phyloP scores from a whole-genome alignment of 2,888 invertebrate genomes.

The Aquatica leii region DNA sequence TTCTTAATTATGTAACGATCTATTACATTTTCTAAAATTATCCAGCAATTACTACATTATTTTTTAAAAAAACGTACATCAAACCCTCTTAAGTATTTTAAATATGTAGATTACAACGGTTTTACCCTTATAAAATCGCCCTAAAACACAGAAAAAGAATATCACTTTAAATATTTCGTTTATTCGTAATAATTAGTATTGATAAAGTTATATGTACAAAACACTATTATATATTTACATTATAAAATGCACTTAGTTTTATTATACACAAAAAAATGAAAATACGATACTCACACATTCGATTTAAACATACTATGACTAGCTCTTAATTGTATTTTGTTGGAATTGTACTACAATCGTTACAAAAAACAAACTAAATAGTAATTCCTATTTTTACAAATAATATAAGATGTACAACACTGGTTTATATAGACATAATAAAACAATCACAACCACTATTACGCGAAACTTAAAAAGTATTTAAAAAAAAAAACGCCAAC shows the following conservation, averaged over 20 bases:
- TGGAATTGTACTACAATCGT: conserved; percentile 46
- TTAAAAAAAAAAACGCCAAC: conserved; percentile 28
- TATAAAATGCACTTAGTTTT: conserved; percentile 57
- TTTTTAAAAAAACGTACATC: too few species aligned
- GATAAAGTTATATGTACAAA: conserved; percentile 61
- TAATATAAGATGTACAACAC: conserved; percentile 26
- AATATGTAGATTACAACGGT: too few species aligned
- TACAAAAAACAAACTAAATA: conserved; percentile 20
- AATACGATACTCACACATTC: conserved; percentile 52
- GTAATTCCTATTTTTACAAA: conserved; percentile 6
- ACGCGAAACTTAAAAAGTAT: conserved; percentile 15
- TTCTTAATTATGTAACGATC: too few species aligned
- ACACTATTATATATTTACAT: conserved; percentile 59
- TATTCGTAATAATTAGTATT: conserved; percentile 59
- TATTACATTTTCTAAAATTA: too few species aligned
- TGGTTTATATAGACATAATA: conserved; percentile 18
- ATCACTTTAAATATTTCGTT: conserved; percentile 53
- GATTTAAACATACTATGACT: conserved; percentile 59
- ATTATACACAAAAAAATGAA: conserved; percentile 51
- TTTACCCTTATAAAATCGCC: too few species aligned
- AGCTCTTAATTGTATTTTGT: conserved; percentile 55
- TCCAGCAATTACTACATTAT: too few species aligned
- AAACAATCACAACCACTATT: conserved; percentile 46
- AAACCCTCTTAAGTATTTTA: too few species aligned
- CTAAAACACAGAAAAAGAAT: too few species aligned